Percentiles rank a stretch among this genome's conserved stretches.
Conservation (phyloP, 1,140 invertebrate genomes). For the Drosophila bocki region DNA sequence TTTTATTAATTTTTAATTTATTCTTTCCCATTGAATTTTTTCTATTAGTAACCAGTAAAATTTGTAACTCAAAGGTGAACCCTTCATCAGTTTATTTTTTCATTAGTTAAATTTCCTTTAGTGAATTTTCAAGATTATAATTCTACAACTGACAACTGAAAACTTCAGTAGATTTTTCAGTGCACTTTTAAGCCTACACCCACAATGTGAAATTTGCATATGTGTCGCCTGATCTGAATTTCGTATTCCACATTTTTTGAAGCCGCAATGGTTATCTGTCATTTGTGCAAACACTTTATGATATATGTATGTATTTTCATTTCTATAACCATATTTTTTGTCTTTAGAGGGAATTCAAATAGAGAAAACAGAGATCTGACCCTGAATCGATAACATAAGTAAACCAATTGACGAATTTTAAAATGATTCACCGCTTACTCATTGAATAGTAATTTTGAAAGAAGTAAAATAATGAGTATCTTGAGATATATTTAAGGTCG, state of each 20-base stretch:
- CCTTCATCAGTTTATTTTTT: not conserved
- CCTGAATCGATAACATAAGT: not conserved
- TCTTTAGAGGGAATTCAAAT: not conserved
- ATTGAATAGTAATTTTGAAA: not conserved
- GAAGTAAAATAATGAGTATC: not conserved
- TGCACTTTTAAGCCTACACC: conserved; percentile 20
- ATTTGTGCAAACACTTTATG: conserved; percentile 23
- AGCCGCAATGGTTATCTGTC: conserved; percentile 11
- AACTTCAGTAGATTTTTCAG: not conserved
- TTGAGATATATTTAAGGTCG: not conserved
- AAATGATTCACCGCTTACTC: not conserved
- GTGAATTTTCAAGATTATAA: not conserved
- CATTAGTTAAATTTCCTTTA: too few relatives aligned
- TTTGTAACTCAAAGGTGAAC: too few relatives aligned
- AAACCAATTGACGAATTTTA: not conserved
- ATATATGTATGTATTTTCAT: conserved; percentile 5
- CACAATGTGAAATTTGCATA: conserved; percentile 46
- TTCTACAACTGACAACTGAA: too few relatives aligned
- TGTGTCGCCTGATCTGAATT: conserved; percentile 30
- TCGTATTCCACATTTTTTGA: not conserved
- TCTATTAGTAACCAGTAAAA: too few relatives aligned
- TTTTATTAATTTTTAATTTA: not conserved
- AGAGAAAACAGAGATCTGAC: not conserved
- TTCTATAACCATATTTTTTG: not conserved
- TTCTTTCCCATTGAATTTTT: too few relatives aligned